These are phyloP conservation scores for Catocala sponsa DNA, from an alignment of 2,888 invertebrate genomes.

Conservation along the genomic window DNA sequence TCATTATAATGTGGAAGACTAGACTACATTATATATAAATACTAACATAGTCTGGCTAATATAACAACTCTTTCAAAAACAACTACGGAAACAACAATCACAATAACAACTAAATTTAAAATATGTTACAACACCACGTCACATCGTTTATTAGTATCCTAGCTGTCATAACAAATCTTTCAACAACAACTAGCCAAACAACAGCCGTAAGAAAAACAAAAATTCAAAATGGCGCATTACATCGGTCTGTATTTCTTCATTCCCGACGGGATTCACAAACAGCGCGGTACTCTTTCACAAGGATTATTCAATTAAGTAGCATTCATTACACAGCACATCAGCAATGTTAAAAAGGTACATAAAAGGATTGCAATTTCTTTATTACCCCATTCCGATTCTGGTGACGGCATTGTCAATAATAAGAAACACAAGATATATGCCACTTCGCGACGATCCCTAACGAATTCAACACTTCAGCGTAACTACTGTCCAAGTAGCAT, in stretches of 20 bases:
- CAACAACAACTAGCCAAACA: constrained; percentile 1
- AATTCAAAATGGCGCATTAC: constrained; percentile 4
- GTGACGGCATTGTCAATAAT: constrained; percentile 71
- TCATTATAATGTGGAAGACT: too few relatives aligned
- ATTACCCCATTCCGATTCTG: constrained; percentile 74
- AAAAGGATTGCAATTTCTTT: constrained; percentile 76
- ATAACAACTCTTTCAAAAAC: too few relatives aligned
- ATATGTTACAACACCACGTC: too few relatives aligned
- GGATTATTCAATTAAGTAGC: constrained; percentile 70
- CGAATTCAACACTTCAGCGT: constrained; percentile 52
- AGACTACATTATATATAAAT: too few relatives aligned
- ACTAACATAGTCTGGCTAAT: too few relatives aligned
- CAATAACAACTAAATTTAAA: too few relatives aligned
- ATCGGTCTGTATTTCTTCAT: constrained; percentile 41
- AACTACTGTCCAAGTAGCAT: constrained; percentile 14
- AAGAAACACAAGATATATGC: constrained; percentile 78
- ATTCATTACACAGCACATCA: constrained; percentile 67
- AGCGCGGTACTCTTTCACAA: constrained; percentile 57
- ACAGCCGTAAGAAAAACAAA: constrained; percentile 6
- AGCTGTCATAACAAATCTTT: too few relatives aligned
- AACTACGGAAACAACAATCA: too few relatives aligned
- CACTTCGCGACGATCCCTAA: constrained; percentile 68
- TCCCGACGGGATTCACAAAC: constrained; percentile 42
- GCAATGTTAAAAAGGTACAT: constrained; percentile 65
- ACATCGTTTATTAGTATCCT: too few relatives aligned